Evolutionary conservation across 2,797 vertebrate species (phyloP).

Genomic region (Sciurus carolinensis): DNA sequence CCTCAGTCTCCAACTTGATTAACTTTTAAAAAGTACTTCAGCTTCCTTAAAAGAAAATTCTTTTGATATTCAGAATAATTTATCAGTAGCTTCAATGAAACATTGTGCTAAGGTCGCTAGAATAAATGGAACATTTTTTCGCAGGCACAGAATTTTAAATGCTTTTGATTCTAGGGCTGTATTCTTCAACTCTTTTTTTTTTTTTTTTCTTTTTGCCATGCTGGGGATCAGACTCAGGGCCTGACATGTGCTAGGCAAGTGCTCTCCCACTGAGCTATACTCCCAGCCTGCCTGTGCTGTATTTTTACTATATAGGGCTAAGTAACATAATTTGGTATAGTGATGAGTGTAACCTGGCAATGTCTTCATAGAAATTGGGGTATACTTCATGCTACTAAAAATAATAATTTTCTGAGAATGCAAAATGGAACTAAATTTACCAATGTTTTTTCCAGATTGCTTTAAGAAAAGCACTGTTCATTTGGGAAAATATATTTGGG

Average conservation of each 20-base stretch:
- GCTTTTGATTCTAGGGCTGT: background rate
- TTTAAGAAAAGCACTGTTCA: background rate
- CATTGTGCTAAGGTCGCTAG: background rate
- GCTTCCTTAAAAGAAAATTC: slow-evolving; percentile 53
- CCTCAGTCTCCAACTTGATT: background rate
- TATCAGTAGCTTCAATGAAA: slow-evolving; percentile 36
- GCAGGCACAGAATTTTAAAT: background rate
- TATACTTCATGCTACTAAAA: slow-evolving; percentile 36
- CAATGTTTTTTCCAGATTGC: slow-evolving; percentile 25
- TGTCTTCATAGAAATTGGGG: background rate
- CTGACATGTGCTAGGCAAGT: no score
- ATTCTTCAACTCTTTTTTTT: no score
- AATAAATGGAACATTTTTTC: slow-evolving; percentile 41
- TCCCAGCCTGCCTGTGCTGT: no score
- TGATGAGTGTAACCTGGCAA: background rate
- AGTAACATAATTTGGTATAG: background rate
- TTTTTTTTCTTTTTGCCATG: no score
- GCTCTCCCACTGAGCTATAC: no score
- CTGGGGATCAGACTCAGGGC: no score
- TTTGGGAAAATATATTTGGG: background rate
- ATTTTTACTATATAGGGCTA: background rate
- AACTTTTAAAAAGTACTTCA: background rate
- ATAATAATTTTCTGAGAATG: slow-evolving; percentile 29
- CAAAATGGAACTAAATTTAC: slow-evolving; percentile 37
- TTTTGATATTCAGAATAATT: slow-evolving; percentile 57